Evolutionary conservation across 2,113 vertebrate species (phyloP), one percentile per base, ranked within the genome.

Genomic region (Dunckerocampus dactyliophorus): DNA sequence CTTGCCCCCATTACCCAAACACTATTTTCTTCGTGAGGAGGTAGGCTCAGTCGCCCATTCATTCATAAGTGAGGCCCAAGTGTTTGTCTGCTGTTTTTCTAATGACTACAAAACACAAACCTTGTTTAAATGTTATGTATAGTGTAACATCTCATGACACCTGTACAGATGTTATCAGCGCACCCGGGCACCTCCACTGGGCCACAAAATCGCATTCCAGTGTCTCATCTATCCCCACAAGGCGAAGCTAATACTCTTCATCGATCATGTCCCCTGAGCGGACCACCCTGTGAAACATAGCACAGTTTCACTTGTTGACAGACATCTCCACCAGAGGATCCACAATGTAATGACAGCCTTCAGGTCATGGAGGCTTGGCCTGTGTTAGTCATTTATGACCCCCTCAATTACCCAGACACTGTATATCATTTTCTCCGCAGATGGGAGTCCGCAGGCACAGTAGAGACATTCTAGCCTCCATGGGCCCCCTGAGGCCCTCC

Each of bases 181-280:
- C 21, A 37, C 66, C 37, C 13, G 59, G 20, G 45, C 49, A 64
- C 28, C 54, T 62, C 65, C 16, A 28, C 72, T 55, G 68, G 54
- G 48, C 59, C 48, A 58, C 51, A 49, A 43, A 70, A 47, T 75
- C 69, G 56, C 75, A 84, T 82, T 82, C 75, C 75, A 65, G n/a
- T 37, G 69, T 83, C 65, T 83, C 68, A 64, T 66, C 60, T 73
- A 57, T 54, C 60, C 75, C 34, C 19, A 39, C 63, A 47, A 54
- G 53, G 47, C 54, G 15, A 65, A 59, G 57, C 51, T 60, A 72
- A 71, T 57, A 71, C 63, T 72, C 20, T 54, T 51, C 71, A 79
- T 81, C 48, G 62, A 78, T 86, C 77, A 76, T 75, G 47, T 63
- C 43, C 43, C 59, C 54, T 61, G 71, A 77, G 21, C 45, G 24